Conservation (phyloP, 2,113 vertebrate genomes). For the Cheilinus undulatus region DNA sequence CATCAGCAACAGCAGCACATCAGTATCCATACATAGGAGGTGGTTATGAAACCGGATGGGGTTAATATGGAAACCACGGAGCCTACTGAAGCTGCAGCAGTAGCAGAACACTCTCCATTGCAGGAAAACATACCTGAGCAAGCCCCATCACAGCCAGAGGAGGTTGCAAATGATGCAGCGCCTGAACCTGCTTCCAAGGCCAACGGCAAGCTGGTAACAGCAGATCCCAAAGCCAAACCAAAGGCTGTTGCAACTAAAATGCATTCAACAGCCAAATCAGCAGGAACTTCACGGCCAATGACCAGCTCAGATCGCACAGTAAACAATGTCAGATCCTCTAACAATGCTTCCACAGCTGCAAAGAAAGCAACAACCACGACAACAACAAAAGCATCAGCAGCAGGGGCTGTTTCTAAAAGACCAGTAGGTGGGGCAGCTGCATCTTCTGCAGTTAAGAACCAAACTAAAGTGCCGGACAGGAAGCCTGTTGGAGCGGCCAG, state of each 20-base stretch:
- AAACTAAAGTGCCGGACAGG: slow-evolving; percentile 65
- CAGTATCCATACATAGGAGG: slow-evolving; percentile 29
- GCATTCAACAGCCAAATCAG: slow-evolving; percentile 36
- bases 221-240: slow-evolving; percentile 63
- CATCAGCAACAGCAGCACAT: slow-evolving; percentile 2
- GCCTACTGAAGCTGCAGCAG: slow-evolving; percentile 64
- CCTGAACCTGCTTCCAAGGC: slow-evolving; percentile 35
- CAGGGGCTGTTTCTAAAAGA: slow-evolving; percentile 60
- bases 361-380: neutral
- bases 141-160: slow-evolving; percentile 40
- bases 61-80: slow-evolving; percentile 78
- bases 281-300: slow-evolving; percentile 43
- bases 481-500: slow-evolving; percentile 56
- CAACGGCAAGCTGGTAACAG: slow-evolving; percentile 43
- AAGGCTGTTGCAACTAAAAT: slow-evolving; percentile 54
- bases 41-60: slow-evolving; percentile 85
- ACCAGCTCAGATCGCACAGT: slow-evolving; percentile 34
- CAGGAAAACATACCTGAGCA: slow-evolving; percentile 52
- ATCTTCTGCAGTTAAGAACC: slow-evolving; percentile 45
- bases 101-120: slow-evolving; percentile 40
- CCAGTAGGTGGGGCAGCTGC: slow-evolving; percentile 32
- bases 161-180: slow-evolving; percentile 38
- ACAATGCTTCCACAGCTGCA: slow-evolving; percentile 28
- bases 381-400: slow-evolving; percentile 4
- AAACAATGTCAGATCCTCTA: slow-evolving; percentile 53